Conservation (phyloP, 2,113 vertebrate genomes). For the Hemichromis elongatus region DNA sequence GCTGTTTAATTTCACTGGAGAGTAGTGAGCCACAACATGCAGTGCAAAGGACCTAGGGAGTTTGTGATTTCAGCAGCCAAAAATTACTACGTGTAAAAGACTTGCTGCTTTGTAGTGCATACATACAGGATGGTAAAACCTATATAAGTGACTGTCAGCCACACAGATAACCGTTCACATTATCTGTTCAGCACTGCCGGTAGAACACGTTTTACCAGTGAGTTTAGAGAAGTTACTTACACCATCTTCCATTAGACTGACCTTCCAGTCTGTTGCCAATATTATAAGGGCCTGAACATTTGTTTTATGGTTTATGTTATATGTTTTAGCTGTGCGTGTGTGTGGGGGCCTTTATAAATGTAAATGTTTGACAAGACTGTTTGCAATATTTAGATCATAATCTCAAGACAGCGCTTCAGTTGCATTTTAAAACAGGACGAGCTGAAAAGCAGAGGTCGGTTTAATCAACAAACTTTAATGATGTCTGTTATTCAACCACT, state of each 20-base stretch:
- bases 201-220: neutral
- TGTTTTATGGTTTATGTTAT: neutral
- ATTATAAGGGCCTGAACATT: neutral
- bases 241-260: neutral
- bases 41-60: conserved; percentile 1
- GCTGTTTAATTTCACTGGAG: neutral
- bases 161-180: neutral
- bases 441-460: neutral
- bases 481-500: conserved; percentile 17
- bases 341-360: neutral
- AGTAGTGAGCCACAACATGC: conserved; percentile 1
- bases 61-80: neutral
- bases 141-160: neutral
- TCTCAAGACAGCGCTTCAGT: neutral
- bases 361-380: neutral
- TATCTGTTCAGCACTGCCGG: neutral
- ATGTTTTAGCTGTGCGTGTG: neutral
- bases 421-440: neutral
- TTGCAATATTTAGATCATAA: neutral
- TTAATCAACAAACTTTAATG: conserved; percentile 19
- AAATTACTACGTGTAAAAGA: neutral
- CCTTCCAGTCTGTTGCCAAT: neutral
- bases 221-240: neutral
- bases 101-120: neutral
- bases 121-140: neutral